Conservation (phyloP, 2,113 vertebrate species). For the Heliornis fulica region DNA sequence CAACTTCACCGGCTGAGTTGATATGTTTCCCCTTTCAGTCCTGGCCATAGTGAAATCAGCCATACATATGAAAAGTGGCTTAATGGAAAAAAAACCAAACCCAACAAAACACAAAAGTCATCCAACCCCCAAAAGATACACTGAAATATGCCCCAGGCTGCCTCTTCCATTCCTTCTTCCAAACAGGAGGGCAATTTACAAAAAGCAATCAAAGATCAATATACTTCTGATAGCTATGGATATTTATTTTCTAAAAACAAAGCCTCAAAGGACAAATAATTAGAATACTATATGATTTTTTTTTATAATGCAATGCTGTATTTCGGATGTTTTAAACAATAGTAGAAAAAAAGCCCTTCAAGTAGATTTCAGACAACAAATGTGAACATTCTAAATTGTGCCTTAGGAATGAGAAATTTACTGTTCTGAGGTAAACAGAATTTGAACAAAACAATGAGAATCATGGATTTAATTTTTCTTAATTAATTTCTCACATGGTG, state of each 20-base stretch:
- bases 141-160: not conserved
- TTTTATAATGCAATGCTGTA: not conserved
- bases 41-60: not conserved
- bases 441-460: not conserved
- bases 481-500: not conserved
- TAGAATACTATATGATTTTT: not conserved
- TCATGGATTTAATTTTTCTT: not conserved
- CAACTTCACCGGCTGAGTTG: not conserved
- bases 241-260: not conserved
- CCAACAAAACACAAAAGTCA: not conserved
- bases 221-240: not conserved
- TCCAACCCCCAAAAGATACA: not conserved
- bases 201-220: not conserved
- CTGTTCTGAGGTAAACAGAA: not conserved
- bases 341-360: not conserved
- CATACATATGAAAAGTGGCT: rapidly evolving
- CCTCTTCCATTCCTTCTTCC: not conserved
- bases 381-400: not conserved
- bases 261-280: not conserved
- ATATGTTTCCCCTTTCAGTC: not conserved
- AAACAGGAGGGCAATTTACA: not conserved
- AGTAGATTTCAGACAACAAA: not conserved
- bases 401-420: not conserved
- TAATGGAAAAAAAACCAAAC: not conserved
- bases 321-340: not conserved